Conservation (phyloP, 2,113 vertebrate genomes). For the Ascaphus truei region DNA sequence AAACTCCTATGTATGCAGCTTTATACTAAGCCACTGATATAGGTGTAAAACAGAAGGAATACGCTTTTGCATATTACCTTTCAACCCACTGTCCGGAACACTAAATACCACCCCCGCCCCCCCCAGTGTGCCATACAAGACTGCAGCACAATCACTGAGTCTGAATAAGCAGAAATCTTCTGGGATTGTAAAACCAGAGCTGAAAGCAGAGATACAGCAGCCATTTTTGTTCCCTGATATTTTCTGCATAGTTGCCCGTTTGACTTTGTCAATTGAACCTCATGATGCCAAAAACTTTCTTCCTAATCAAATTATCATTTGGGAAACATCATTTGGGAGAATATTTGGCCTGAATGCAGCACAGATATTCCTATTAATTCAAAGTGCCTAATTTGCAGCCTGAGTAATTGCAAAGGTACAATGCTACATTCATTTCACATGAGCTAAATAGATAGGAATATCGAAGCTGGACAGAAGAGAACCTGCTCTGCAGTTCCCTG, state of each 20-base stretch:
- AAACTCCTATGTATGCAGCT: not conserved
- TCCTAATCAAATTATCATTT: conserved; percentile 30
- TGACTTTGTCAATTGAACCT: conserved; percentile 23
- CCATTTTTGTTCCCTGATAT: not conserved
- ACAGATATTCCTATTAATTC: conserved; percentile 21
- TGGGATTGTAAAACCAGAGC: not conserved
- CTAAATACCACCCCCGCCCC: no score
- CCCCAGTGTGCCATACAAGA: not conserved
- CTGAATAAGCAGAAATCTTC: not conserved
- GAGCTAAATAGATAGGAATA: conserved; percentile 10
- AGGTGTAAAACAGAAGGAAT: not conserved
- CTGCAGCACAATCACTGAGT: not conserved
- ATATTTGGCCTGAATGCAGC: conserved; percentile 25
- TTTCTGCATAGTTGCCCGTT: no score
- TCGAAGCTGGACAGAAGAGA: not conserved
- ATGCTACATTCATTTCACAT: conserved; percentile 13
- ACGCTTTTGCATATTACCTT: not conserved
- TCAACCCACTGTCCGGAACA: not conserved
- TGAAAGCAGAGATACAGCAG: not conserved
- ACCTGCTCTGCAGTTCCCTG: no score
- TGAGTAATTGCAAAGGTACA: conserved; percentile 25
- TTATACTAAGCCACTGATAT: not conserved
- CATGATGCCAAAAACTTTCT: conserved; percentile 24
- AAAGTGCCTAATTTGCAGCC: conserved; percentile 20
- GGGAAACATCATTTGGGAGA: conserved; percentile 15